A percentile compares a stretch with the other conserved stretches of the same genome.
These are phyloP conservation scores for Achatina immaculata DNA, from an alignment of 1,140 invertebrate genomes.

Conservation along the genomic window DNA sequence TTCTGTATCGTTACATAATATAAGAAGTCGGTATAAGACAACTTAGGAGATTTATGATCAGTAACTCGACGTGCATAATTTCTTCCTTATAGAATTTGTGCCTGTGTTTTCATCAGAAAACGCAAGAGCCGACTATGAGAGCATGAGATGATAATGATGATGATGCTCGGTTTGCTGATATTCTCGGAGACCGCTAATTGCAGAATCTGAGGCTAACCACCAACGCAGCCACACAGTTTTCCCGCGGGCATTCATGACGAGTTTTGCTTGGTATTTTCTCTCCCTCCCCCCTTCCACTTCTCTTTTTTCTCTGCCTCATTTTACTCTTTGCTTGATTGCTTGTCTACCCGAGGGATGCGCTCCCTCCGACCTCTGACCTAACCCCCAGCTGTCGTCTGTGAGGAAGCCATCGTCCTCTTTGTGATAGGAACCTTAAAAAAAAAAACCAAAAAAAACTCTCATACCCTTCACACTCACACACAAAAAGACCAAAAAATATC, in stretches of 20 bases:
- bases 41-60: too few species aligned
- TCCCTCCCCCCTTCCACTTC: background rate
- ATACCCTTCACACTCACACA: background rate
- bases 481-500: background rate
- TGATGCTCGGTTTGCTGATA: background rate
- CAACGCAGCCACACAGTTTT: background rate
- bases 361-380: constrained; percentile 12
- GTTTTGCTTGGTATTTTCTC: constrained; percentile 14
- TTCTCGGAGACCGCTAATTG: constrained; percentile 11
- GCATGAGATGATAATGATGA: too few species aligned
- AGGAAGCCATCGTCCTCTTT: constrained; percentile 12
- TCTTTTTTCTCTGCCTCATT: background rate
- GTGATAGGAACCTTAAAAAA: constrained; percentile 3
- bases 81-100: too few species aligned
- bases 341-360: constrained; percentile 6
- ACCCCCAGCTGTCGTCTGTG: constrained; percentile 35
- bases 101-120: too few species aligned
- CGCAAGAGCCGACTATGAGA: too few species aligned
- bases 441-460: background rate
- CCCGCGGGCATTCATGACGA: constrained; percentile 14
- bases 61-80: too few species aligned
- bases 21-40: too few species aligned
- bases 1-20: too few species aligned
- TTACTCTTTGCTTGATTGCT: constrained; percentile 32
- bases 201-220: constrained; percentile 9